These are phyloP conservation scores for Apeira syringaria DNA, from an alignment of 2,888 invertebrate genomes.

Conservation along the genomic window DNA sequence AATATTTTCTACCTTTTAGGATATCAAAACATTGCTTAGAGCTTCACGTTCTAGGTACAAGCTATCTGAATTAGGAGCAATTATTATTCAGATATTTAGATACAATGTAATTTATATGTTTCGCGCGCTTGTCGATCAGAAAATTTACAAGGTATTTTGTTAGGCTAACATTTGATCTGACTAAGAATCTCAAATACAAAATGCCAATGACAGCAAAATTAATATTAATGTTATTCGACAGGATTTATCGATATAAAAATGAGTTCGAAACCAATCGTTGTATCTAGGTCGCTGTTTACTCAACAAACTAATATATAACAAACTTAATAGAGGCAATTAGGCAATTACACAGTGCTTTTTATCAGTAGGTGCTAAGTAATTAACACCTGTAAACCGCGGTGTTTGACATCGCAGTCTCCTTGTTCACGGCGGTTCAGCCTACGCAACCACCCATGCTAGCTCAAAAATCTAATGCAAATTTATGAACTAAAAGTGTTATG, in stretches of 20 bases:
- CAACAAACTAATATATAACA: slow-evolving; percentile 21
- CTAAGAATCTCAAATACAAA: not conserved
- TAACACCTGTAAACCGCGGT: slow-evolving; percentile 48
- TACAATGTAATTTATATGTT: too few species aligned
- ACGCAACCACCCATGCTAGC: slow-evolving; percentile 45
- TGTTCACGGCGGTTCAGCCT: slow-evolving; percentile 50
- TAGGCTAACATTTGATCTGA: too few species aligned
- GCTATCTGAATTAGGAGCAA: too few species aligned
- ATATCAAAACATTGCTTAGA: too few species aligned
- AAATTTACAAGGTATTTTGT: too few species aligned
- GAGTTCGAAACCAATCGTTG: slow-evolving; percentile 1
- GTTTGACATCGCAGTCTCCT: slow-evolving; percentile 32
- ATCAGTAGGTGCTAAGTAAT: slow-evolving; percentile 41
- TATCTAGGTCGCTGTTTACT: slow-evolving; percentile 3
- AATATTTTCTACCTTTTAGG: too few species aligned
- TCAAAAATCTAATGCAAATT: slow-evolving; percentile 36
- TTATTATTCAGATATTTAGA: too few species aligned
- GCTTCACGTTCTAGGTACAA: too few species aligned
- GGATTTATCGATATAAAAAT: not conserved
- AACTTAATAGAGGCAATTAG: slow-evolving; percentile 6
- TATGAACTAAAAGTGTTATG: not conserved
- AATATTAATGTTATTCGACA: not conserved
- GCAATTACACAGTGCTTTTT: slow-evolving; percentile 26
- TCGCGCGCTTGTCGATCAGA: too few species aligned
- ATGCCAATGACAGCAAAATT: too few species aligned